Percentiles rank a stretch among this genome's conserved stretches.
phyloP scores from a whole-genome alignment of 2,888 invertebrate species.

The Drosophila testacea region DNA sequence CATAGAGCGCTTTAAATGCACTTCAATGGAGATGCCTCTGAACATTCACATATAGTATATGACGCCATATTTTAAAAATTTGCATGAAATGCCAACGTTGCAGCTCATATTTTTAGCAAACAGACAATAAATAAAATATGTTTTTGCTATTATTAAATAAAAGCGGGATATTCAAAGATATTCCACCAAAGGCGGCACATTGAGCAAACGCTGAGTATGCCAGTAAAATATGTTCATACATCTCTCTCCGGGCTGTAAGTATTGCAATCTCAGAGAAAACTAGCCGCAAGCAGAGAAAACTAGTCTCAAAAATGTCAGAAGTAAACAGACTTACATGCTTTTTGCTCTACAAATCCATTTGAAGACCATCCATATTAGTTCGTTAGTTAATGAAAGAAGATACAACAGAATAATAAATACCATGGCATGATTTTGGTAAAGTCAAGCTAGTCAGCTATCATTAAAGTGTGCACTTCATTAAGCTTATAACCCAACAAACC shows the following conservation, averaged over 20 bases:
- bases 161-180: background rate
- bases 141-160: conserved; percentile 13
- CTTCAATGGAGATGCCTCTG: conserved; percentile 35
- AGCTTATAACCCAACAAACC: background rate
- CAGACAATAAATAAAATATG: conserved; percentile 18
- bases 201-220: background rate
- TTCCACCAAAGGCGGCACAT: background rate
- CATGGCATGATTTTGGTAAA: background rate
- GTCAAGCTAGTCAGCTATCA: background rate
- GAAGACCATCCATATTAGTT: background rate
- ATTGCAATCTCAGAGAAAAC: too few relatives aligned
- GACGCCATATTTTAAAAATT: conserved; percentile 18
- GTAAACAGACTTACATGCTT: too few relatives aligned
- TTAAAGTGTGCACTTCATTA: background rate
- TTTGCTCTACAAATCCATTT: background rate
- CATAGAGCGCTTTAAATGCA: conserved; percentile 40
- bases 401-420: background rate
- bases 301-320: too few relatives aligned
- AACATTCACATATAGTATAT: background rate
- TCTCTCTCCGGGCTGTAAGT: too few relatives aligned
- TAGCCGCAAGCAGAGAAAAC: too few relatives aligned
- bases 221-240: background rate
- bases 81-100: conserved; percentile 33
- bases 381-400: background rate
- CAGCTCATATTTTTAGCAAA: conserved; percentile 7